Percentiles rank a stretch among this genome's conserved stretches.
These are phyloP conservation scores for Drosophila cognata DNA, from an alignment of 2,888 invertebrate genomes.

Conservation along the genomic window DNA sequence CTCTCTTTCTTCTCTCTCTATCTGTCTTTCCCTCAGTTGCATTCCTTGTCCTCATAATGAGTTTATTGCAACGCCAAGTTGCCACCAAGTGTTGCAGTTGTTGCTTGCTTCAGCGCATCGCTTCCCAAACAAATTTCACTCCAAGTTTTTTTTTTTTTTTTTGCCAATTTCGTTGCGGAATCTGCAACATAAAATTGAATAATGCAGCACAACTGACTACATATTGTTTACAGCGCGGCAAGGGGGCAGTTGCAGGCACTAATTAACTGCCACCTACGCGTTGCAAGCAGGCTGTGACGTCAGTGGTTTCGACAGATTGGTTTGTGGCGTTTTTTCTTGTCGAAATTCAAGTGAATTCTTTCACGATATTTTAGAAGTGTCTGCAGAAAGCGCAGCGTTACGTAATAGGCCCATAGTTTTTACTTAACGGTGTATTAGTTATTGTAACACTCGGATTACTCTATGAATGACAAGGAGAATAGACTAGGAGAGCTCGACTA, in stretches of 20 bases:
- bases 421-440: not conserved
- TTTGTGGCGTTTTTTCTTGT: not conserved
- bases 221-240: slow-evolving; percentile 4
- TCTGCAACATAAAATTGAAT: slow-evolving; percentile 21
- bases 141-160: slow-evolving; percentile 52
- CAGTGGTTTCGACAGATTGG: not conserved
- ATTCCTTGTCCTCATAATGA: slow-evolving; percentile 72
- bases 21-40: slow-evolving; percentile 27
- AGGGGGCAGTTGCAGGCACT: not conserved
- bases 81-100: slow-evolving; percentile 31
- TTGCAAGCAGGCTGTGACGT: not conserved
- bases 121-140: slow-evolving; percentile 57
- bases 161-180: slow-evolving; percentile 39
- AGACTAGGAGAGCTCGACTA: not conserved
- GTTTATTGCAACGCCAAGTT: slow-evolving; percentile 36
- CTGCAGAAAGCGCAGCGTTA: not conserved
- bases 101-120: not conserved
- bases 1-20: not conserved
- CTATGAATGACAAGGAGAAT: not conserved
- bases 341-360: slow-evolving; percentile 15
- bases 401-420: not conserved
- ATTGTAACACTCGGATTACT: not conserved
- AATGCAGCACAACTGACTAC: slow-evolving; percentile 26
- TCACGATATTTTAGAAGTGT: not conserved
- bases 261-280: slow-evolving; percentile 14